A percentile compares a stretch with the other conserved stretches of the same genome.
These are phyloP conservation scores for Cheilosia variabilis DNA, from an alignment of 2,888 invertebrate species.

Conservation along the genomic window DNA sequence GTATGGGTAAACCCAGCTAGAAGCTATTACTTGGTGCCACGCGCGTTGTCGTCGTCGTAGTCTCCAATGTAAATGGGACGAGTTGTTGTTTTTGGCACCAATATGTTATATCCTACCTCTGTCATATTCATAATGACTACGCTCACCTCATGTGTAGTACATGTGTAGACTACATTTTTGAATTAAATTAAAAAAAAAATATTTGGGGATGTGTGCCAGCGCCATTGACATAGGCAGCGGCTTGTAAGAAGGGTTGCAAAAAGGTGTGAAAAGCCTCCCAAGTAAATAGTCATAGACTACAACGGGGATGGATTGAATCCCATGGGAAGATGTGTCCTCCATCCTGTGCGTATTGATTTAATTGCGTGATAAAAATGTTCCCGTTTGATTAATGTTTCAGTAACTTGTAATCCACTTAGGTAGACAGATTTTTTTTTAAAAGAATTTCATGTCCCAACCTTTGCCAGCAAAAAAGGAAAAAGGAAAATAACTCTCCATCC, in stretches of 20 bases:
- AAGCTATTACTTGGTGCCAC: slow-evolving; percentile 24
- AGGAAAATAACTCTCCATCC: neutral
- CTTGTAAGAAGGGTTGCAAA: neutral
- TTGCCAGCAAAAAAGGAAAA: neutral
- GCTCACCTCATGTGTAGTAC: slow-evolving; percentile 3
- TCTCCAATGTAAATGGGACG: slow-evolving; percentile 11
- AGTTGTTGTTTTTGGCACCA: slow-evolving; percentile 28
- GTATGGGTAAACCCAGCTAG: neutral
- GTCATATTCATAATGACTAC: slow-evolving; percentile 45
- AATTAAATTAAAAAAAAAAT: slow-evolving; percentile 37
- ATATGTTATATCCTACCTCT: neutral
- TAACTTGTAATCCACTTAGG: slow-evolving; percentile 13
- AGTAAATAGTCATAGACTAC: slow-evolving; percentile 31
- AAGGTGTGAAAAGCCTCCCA: slow-evolving; percentile 22
- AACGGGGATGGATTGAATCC: slow-evolving; percentile 1
- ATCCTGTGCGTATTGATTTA: neutral
- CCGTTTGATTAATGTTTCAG: slow-evolving; percentile 35
- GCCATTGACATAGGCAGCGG: neutral
- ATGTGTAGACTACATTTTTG: slow-evolving; percentile 2
- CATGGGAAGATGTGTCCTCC: slow-evolving; percentile 12
- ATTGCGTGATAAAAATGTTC: slow-evolving; percentile 5
- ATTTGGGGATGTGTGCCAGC: neutral
- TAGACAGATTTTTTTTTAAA: neutral
- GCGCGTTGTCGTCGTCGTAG: neutral
- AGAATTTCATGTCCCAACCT: neutral